Conservation (phyloP, 2,888 invertebrate genomes). For the Hirtodrosophila alboralis region DNA sequence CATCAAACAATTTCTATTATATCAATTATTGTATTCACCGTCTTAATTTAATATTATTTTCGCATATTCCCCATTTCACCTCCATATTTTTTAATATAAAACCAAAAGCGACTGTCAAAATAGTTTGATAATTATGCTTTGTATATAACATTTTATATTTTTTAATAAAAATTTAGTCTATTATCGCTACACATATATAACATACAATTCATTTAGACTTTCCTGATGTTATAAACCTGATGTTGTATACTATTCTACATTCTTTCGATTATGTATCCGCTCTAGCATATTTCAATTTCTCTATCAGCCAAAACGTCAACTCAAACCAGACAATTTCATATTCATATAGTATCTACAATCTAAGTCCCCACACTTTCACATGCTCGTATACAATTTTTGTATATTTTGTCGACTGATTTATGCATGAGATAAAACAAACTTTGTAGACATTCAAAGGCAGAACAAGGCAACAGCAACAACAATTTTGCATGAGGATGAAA, state of each 20-base stretch:
- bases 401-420: constrained; percentile 72
- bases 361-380: constrained; percentile 29
- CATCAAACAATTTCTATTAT: no score
- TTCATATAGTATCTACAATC: constrained; percentile 21
- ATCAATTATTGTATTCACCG: no score
- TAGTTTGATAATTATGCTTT: no score
- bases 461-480: constrained; percentile 31
- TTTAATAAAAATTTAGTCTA: no score
- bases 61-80: no score
- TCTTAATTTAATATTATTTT: no score
- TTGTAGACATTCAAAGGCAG: constrained; percentile 69
- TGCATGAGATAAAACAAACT: constrained; percentile 77
- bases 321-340: constrained; percentile 27
- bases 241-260: constrained; percentile 6
- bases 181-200: no score
- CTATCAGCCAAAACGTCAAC: constrained; percentile 35
- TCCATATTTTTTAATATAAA: no score
- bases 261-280: not conserved
- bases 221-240: constrained; percentile 15
- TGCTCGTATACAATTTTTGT: constrained; percentile 55
- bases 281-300: constrained; percentile 52
- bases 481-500: constrained; percentile 34
- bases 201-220: no score
- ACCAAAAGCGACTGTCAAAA: no score
- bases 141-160: no score